phyloP scores from a whole-genome alignment of 2,797 vertebrate genomes.

The Denticeps clupeoides region DNA sequence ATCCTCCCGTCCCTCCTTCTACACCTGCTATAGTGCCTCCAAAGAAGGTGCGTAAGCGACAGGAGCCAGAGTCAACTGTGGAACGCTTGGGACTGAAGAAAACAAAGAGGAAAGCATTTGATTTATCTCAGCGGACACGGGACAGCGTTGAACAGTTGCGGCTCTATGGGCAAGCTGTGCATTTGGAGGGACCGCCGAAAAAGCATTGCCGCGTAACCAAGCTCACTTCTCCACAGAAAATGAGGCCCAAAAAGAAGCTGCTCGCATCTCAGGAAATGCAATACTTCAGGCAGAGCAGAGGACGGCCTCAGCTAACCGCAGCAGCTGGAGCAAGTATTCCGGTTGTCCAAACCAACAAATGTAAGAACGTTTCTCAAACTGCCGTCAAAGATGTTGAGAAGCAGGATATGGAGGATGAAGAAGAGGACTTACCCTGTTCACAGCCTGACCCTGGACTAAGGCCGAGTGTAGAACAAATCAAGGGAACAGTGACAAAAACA shows the following conservation, averaged over 20 bases:
- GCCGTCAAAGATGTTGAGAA: neutral
- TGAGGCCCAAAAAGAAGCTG: conserved; percentile 47
- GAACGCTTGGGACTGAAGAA: conserved; percentile 70
- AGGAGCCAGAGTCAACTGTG: conserved; percentile 42
- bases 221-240: conserved; percentile 37
- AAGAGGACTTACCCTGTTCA: conserved; percentile 1
- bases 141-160: conserved; percentile 49
- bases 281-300: conserved; percentile 43
- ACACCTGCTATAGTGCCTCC: conserved; percentile 58
- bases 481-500: neutral
- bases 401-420: conserved; percentile 10
- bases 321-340: neutral
- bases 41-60: conserved; percentile 47
- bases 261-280: conserved; percentile 54
- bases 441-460: conserved; percentile 14
- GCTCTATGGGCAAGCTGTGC: conserved; percentile 54
- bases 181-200: conserved; percentile 31
- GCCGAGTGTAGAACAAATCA: neutral
- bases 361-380: no score
- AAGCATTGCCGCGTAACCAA: conserved; percentile 23
- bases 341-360: neutral
- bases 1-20: neutral
- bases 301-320: neutral
- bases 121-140: conserved; percentile 62
- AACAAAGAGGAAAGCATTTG: conserved; percentile 52